Conservation (phyloP, 2,888 invertebrate species). For the Ophioninae sp. region DNA sequence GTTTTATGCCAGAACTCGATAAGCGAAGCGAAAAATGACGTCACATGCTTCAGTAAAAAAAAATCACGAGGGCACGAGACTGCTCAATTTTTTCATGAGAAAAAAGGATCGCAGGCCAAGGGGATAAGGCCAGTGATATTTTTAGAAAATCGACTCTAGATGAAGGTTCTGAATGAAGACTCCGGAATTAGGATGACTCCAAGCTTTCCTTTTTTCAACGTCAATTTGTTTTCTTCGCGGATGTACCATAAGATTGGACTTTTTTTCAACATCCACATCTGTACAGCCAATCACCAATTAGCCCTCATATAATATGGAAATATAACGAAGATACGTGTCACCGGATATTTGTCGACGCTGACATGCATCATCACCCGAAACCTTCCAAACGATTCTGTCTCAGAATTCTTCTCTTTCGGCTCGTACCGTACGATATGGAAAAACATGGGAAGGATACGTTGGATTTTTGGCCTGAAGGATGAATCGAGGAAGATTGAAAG, state of each 20-base stretch:
- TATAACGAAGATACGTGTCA: conserved; percentile 21
- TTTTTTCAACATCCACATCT: conserved; percentile 24
- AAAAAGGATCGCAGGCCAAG: background rate
- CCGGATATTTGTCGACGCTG: conserved; percentile 1
- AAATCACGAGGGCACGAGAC: background rate
- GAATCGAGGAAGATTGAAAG: too few relatives aligned
- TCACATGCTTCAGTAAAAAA: conserved; percentile 13
- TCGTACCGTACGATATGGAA: background rate
- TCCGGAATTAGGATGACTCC: conserved; percentile 33
- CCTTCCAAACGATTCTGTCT: background rate
- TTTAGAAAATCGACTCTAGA: conserved; percentile 41
- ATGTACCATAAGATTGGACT: conserved; percentile 41
- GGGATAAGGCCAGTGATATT: conserved; percentile 34
- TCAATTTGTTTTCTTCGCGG: conserved; percentile 18
- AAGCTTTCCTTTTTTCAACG: conserved; percentile 13
- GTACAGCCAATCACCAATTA: conserved; percentile 12
- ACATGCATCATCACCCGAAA: background rate
- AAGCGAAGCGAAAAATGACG: conserved; percentile 54
- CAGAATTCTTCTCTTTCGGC: background rate
- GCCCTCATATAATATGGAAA: background rate
- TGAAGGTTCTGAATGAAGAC: too few relatives aligned
- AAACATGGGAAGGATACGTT: background rate
- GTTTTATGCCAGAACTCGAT: conserved; percentile 42
- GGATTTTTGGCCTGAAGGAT: too few relatives aligned
- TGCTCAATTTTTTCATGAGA: conserved; percentile 1